Conservation (phyloP, 2,113 vertebrate genomes). For the Sprattus sprattus region DNA sequence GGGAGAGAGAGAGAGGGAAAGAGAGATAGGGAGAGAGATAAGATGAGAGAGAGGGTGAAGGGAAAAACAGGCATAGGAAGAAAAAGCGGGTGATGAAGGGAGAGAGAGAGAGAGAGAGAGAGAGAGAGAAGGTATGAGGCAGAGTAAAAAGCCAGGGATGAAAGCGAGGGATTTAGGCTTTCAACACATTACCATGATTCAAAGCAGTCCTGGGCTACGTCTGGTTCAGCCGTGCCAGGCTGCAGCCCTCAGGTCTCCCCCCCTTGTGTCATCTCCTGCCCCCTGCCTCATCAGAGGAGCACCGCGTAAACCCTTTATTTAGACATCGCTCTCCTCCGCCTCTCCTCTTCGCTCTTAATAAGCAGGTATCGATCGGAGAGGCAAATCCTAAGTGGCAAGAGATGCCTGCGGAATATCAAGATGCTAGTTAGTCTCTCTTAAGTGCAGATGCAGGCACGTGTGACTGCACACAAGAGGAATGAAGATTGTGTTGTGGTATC, state of each 20-base stretch:
- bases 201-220: background rate
- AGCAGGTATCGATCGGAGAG: background rate
- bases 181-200: background rate
- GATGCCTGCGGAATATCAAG: background rate
- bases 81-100: background rate
- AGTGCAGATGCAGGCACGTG: background rate
- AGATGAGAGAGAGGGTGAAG: background rate
- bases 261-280: background rate
- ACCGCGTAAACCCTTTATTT: background rate
- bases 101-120: background rate
- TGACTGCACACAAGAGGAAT: background rate
- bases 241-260: background rate
- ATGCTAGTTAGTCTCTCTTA: background rate
- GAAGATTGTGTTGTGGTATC: background rate
- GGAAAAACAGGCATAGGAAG: background rate
- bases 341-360: background rate
- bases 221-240: background rate
- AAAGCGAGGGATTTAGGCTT: background rate
- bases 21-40: background rate
- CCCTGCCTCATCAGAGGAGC: background rate
- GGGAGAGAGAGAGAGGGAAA: background rate
- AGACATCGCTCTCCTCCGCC: background rate
- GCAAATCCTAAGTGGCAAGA: background rate
- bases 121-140: background rate
- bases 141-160: background rate